Evolutionary conservation across 2,113 vertebrate genomes (phyloP).

Genomic region (Muntiacus reevesi): DNA sequence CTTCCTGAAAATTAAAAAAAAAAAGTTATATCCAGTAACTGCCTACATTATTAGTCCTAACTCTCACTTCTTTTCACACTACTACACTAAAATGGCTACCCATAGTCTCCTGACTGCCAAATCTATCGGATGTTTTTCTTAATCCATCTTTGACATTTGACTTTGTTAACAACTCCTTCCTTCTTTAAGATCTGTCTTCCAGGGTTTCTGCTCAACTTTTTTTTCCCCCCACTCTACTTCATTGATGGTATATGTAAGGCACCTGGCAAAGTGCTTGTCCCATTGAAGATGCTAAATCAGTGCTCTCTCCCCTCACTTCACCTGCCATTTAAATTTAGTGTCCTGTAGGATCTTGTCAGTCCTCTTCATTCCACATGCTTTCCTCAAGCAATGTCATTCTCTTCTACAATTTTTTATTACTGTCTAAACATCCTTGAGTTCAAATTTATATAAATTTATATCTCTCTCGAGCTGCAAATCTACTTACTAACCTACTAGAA

Average conservation of each 20-base stretch:
- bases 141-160: neutral
- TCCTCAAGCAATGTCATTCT: neutral
- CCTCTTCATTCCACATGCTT: neutral
- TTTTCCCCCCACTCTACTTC: neutral
- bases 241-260: neutral
- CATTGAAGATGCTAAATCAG: neutral
- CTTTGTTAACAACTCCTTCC: neutral
- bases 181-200: neutral
- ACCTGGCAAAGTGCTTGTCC: neutral
- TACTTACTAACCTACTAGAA: neutral
- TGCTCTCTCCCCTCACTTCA: neutral
- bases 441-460: neutral
- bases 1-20: neutral
- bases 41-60: neutral
- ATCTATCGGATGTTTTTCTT: neutral
- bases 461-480: neutral
- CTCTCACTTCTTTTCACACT: neutral
- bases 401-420: neutral
- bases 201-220: neutral
- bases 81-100: neutral
- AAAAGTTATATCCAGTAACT: neutral
- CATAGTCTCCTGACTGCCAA: neutral
- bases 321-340: neutral
- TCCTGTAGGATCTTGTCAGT: neutral
- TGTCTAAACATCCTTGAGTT: neutral